Conservation (phyloP, 2,113 vertebrate genomes). For the Spilogale gracilis region DNA sequence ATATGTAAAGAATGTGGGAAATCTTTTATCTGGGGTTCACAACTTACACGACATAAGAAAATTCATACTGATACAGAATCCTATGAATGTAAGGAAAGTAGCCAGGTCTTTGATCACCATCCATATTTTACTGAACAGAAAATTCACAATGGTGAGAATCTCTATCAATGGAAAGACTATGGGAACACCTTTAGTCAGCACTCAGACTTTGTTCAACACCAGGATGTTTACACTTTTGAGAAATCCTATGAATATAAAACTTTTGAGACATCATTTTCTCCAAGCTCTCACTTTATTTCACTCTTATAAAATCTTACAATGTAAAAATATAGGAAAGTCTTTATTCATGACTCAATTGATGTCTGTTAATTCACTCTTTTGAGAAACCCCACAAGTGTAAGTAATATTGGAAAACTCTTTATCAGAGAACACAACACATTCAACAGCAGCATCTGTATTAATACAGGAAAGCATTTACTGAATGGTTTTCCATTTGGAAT, state of each 20-base stretch:
- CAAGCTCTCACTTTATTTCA: not conserved
- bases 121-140: constrained; percentile 18
- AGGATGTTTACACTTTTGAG: constrained; percentile 28
- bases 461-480: not conserved
- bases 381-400: not conserved
- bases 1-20: constrained; percentile 62
- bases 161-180: constrained; percentile 34
- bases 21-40: constrained; percentile 56
- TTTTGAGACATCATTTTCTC: constrained; percentile 14
- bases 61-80: constrained; percentile 10
- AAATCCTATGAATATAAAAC: not conserved
- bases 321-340: not conserved
- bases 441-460: not conserved
- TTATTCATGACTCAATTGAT: not conserved
- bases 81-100: constrained; percentile 16
- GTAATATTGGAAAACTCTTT: not conserved
- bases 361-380: not conserved
- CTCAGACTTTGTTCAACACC: not conserved
- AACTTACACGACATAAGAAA: constrained; percentile 66
- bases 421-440: not conserved
- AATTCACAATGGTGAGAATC: not conserved
- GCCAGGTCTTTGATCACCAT: not conserved
- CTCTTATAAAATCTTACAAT: not conserved
- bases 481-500: not conserved
- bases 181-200: not conserved